Evolutionary conservation across 92 coral and sea anemone genomes (phyloP).

Genomic region (Paramuricea clavata): DNA sequence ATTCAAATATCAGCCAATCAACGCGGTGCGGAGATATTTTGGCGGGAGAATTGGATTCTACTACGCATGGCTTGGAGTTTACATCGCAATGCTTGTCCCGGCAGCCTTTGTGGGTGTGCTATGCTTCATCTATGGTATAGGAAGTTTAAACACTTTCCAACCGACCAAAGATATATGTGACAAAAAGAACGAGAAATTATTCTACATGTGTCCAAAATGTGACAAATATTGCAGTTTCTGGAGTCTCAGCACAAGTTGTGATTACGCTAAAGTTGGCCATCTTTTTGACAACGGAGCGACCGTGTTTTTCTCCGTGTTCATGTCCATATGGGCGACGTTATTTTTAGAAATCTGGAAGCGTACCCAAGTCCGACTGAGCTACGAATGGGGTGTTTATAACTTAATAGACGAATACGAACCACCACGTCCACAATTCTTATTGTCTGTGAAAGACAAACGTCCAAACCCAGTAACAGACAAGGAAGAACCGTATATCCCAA

Average conservation of each 20-base stretch:
- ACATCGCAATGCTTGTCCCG: constrained; percentile 56
- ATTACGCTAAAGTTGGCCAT: constrained; percentile 54
- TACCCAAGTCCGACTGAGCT: constrained; percentile 56
- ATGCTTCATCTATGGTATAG: constrained; percentile 62
- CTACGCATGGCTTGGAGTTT: constrained; percentile 70
- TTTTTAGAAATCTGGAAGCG: constrained; percentile 73
- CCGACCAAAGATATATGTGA: constrained; percentile 67
- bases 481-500: constrained; percentile 66
- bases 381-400: constrained; percentile 70
- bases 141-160: constrained; percentile 4
- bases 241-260: constrained; percentile 59
- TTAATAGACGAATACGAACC: constrained; percentile 69
- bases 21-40: constrained; percentile 57
- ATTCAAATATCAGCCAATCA: constrained; percentile 61
- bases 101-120: constrained; percentile 66
- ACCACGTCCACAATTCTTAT: constrained; percentile 71
- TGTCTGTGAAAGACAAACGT: constrained; percentile 46
- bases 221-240: constrained; percentile 70
- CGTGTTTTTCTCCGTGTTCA: constrained; percentile 64
- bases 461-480: constrained; percentile 71
- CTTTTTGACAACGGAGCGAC: constrained; percentile 69
- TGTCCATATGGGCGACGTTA: constrained; percentile 67
- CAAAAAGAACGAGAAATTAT: constrained; percentile 57
- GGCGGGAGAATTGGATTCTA: constrained; percentile 67
- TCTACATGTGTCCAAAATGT: constrained; percentile 77